Percentiles rank a stretch among this genome's conserved stretches.
These are phyloP conservation scores for Leucoraja erinaceus DNA, from an alignment of 2,113 vertebrate species.

Conservation along the genomic window DNA sequence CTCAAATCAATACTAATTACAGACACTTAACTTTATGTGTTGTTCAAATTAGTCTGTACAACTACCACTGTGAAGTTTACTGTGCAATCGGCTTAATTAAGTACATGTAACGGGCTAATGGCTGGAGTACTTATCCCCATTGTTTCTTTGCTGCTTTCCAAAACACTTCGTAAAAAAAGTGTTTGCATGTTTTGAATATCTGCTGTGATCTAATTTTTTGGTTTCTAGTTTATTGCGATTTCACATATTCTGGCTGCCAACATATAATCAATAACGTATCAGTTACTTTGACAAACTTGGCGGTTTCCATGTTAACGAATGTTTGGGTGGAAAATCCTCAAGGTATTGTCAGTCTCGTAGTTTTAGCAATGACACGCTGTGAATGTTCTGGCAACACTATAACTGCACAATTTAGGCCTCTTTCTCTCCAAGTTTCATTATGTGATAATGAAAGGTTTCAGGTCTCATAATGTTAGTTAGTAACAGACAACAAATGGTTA, in stretches of 20 bases:
- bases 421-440: not conserved
- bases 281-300: no score
- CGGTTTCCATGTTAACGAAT: not conserved
- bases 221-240: not conserved
- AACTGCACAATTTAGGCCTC: no score
- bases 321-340: no score
- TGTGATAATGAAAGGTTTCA: not conserved
- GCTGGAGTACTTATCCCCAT: not conserved
- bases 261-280: no score
- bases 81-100: slow-evolving; percentile 23
- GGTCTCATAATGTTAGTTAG: not conserved
- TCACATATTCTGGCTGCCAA: not conserved
- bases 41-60: slow-evolving; percentile 24
- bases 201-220: no score
- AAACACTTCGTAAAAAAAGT: not conserved
- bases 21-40: not conserved
- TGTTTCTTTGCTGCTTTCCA: not conserved
- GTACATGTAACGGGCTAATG: slow-evolving; percentile 4
- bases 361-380: no score
- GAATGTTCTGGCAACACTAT: no score
- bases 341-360: no score
- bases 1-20: slow-evolving; percentile 31
- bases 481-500: slow-evolving; percentile 3
- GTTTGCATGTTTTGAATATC: not conserved
- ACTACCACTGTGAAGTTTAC: slow-evolving; percentile 17